Evolutionary conservation across 2,797 vertebrate species (phyloP).

Genomic region (Rhinophrynus dorsalis): DNA sequence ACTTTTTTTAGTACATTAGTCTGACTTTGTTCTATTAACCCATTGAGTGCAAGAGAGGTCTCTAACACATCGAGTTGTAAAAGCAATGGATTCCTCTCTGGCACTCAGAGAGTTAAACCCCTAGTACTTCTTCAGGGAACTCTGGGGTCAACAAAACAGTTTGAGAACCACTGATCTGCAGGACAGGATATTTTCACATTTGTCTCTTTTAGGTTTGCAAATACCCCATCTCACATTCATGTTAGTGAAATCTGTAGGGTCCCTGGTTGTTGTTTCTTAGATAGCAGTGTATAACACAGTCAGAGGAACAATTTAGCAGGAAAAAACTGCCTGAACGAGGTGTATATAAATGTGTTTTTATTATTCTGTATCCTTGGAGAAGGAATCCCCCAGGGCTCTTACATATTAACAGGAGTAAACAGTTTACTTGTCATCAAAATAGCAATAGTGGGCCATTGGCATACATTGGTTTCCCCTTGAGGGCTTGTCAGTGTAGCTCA

Average conservation of each 20-base stretch:
- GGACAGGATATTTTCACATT: too few species aligned
- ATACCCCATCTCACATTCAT: background rate
- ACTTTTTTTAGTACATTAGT: too few species aligned
- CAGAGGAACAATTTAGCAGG: background rate
- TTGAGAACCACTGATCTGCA: too few species aligned
- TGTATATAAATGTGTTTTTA: slow-evolving; percentile 18
- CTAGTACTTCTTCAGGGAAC: too few species aligned
- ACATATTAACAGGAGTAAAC: slow-evolving; percentile 42
- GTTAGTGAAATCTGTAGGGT: background rate
- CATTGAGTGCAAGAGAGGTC: too few species aligned
- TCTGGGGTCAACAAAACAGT: too few species aligned
- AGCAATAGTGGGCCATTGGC: slow-evolving; percentile 14
- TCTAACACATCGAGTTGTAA: too few species aligned
- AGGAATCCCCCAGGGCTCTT: slow-evolving; percentile 26
- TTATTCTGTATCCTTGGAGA: background rate
- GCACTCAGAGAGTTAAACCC: too few species aligned
- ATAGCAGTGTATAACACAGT: too few species aligned
- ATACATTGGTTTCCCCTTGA: slow-evolving; percentile 19
- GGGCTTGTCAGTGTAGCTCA: slow-evolving; percentile 31
- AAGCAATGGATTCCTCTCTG: too few species aligned
- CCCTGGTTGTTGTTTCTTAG: too few species aligned
- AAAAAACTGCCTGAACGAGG: background rate
- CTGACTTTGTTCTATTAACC: too few species aligned
- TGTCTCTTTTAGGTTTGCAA: slow-evolving; percentile 1
- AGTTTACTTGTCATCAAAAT: slow-evolving; percentile 41